Conservation (phyloP, 2,888 invertebrate genomes). For the Lasioglossum figueresi region DNA sequence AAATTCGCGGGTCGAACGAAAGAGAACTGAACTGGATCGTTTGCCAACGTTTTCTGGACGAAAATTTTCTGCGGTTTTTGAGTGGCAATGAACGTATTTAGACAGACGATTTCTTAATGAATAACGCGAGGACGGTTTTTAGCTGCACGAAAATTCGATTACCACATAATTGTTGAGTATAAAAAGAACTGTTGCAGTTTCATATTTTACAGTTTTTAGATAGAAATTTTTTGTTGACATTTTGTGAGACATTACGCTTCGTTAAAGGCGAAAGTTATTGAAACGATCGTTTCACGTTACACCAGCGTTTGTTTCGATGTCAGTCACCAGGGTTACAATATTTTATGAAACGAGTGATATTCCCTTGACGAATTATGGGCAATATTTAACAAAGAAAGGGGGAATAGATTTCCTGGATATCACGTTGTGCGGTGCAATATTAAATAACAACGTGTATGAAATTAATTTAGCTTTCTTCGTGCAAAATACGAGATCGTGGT, state of each 20-base stretch:
- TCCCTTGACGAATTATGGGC: background rate
- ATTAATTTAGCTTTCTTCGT: background rate
- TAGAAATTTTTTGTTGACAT: background rate
- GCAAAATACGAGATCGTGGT: background rate
- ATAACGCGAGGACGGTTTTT: background rate
- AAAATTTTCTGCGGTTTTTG: background rate
- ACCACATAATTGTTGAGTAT: background rate
- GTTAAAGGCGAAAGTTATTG: background rate
- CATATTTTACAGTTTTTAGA: background rate
- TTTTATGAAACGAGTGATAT: background rate
- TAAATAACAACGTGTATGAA: background rate
- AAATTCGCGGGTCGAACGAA: background rate
- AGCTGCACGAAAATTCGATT: background rate
- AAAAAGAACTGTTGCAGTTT: background rate
- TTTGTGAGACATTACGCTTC: background rate
- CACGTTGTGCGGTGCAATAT: background rate
- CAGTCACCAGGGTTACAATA: background rate
- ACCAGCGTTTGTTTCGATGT: background rate
- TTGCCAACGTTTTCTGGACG: background rate
- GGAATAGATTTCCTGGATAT: background rate
- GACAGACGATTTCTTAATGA: background rate
- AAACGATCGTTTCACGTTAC: background rate
- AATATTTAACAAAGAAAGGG: background rate
- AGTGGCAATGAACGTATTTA: background rate
- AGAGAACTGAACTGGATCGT: background rate